Evolutionary conservation across 2,797 vertebrate genomes (phyloP).

Genomic region (Carduelis carduelis): DNA sequence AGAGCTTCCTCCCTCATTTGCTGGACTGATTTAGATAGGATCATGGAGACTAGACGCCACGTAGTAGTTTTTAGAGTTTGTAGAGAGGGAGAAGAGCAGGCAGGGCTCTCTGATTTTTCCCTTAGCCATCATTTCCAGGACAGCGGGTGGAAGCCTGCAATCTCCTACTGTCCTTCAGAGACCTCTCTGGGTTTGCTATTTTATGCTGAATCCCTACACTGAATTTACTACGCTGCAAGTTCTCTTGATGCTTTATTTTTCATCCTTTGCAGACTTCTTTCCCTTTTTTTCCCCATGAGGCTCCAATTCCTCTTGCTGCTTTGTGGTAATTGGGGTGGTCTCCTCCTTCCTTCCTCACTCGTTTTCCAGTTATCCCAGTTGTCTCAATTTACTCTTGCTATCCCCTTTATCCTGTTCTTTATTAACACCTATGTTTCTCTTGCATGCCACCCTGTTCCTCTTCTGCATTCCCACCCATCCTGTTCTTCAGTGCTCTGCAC

Average conservation of each 20-base stretch:
- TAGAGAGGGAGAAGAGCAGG: background rate
- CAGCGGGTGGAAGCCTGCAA: background rate
- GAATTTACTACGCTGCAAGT: background rate
- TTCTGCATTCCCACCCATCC: background rate
- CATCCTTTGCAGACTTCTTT: background rate
- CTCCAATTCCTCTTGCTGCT: background rate
- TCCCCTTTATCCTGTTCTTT: background rate
- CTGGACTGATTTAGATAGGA: background rate
- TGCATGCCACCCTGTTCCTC: background rate
- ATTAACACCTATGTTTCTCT: background rate
- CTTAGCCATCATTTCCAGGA: constrained; percentile 27
- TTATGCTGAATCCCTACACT: background rate
- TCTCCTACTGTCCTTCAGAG: constrained; percentile 22
- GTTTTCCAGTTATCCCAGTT: background rate
- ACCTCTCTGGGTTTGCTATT: background rate
- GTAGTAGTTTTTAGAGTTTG: background rate
- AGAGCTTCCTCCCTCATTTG: background rate
- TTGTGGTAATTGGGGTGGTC: background rate
- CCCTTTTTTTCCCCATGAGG: background rate
- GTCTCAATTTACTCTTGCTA: background rate
- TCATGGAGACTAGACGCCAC: background rate
- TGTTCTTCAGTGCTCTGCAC: background rate
- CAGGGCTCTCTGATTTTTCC: constrained; percentile 13
- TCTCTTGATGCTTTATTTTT: background rate
- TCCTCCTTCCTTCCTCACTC: background rate